Evolutionary conservation across 2,113 vertebrate species (phyloP), one percentile per base, ranked within the genome.

Genomic region (Peromyscus polionotus): DNA sequence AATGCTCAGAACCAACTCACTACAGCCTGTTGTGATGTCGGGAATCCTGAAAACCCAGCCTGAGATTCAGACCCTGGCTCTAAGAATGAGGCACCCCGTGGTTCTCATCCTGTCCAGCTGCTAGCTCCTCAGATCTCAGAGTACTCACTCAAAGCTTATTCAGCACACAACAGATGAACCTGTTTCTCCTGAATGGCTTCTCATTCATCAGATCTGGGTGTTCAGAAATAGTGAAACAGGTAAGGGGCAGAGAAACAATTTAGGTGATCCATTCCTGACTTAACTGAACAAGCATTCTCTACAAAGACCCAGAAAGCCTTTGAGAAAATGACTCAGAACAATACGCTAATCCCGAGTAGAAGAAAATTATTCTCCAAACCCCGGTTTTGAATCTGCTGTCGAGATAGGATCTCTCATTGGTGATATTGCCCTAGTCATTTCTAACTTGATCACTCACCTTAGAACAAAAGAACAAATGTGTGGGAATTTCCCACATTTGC

Each of bases 291-390:
- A 13, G 3, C 28, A 4, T 81, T 92, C 59, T 70, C 65, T 57
- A 63, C 36, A 67, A 92, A 95, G 72, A 80, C 6, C 76, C 95
- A 19, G 73, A 94, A 91, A 84, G 79, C 63, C 94, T 79, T 14
- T 83, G 95, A 84, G 48, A 70, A 97, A 76, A 89, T 48, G 88
- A 65, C 91, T 96, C 77, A 63, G 42, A 94, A 90, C 9, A 89
- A 26, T 0, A 0, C 80, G 61, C 79, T 45, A 17, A 91, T 54
- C 5, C 14, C 84, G 5, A 95, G 65, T 93, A 75, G 20, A 2
- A 61, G 12, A 97, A 95, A 2, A 16, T 0, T 22, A 80, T 67
- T 59, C 45, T 96, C 92, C 70, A 93, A 19, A 79, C 65, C 90
- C n/a, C 84, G 70, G 57, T 63, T 87, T 85, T 88, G 54, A 95